A percentile compares a stretch with the other conserved stretches of the same genome.
These are phyloP conservation scores for Symphodus melops DNA, from an alignment of 2,113 vertebrate genomes.

Conservation along the genomic window DNA sequence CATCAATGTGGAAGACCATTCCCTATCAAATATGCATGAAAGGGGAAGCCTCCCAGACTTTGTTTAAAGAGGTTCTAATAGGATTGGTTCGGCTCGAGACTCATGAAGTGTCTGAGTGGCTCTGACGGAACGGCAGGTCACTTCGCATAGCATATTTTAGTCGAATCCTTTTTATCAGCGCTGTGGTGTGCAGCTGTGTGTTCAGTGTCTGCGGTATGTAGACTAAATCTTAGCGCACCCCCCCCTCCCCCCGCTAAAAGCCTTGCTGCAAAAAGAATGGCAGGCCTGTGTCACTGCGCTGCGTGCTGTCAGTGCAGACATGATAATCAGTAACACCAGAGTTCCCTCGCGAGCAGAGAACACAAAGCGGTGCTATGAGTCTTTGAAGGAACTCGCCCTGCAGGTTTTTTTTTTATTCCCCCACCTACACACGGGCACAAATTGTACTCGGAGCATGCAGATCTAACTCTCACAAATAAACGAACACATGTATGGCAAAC, in stretches of 20 bases:
- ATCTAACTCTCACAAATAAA: conserved; percentile 15
- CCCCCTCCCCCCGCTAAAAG: conserved; percentile 8
- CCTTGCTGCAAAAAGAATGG: conserved; percentile 25
- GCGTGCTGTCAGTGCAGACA: conserved; percentile 26
- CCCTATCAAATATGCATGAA: conserved; percentile 41
- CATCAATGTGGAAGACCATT: conserved; percentile 42
- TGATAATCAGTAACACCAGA: conserved; percentile 38
- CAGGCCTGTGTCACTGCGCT: conserved; percentile 3
- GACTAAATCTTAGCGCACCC: conserved; percentile 39
- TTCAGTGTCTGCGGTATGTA: conserved; percentile 18
- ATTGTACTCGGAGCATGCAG: conserved; percentile 15
- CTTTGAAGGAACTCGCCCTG: conserved; percentile 26
- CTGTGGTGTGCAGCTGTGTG: conserved; percentile 4
- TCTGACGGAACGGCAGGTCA: conserved; percentile 24
- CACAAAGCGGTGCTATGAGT: conserved; percentile 19
- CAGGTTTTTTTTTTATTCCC: too few species aligned
- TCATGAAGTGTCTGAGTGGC: conserved; percentile 17
- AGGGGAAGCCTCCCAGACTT: conserved; percentile 35
- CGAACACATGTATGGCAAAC: not conserved
- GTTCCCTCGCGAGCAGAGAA: conserved; percentile 17
- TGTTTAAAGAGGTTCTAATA: conserved; percentile 48
- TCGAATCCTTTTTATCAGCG: conserved; percentile 40
- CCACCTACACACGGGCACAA: conserved; percentile 40
- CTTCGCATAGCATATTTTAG: conserved; percentile 18
- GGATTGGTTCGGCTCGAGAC: conserved; percentile 23